Evolutionary conservation across 2,797 vertebrate species (phyloP).

Genomic region (Peromyscus eremicus): DNA sequence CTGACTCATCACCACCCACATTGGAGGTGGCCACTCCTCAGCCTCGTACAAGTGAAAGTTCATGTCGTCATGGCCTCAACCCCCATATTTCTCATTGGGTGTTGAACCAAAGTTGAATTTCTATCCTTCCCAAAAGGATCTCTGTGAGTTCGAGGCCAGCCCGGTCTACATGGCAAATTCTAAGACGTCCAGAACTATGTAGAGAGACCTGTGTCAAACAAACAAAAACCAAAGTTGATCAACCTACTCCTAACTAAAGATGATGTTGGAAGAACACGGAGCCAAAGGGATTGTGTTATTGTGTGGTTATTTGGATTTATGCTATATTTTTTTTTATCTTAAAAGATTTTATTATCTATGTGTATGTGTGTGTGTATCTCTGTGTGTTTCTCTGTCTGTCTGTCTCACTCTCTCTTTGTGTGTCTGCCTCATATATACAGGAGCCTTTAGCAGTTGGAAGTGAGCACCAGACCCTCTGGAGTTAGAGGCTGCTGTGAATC

Average conservation of each 20-base stretch:
- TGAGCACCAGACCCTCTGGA: neutral
- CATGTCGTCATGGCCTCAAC: constrained; percentile 68
- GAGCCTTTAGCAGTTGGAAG: too few relatives aligned
- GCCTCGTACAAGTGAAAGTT: constrained; percentile 69
- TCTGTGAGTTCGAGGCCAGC: constrained; percentile 16
- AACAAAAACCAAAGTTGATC: neutral
- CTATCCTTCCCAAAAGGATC: constrained; percentile 69
- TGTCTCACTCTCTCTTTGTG: neutral
- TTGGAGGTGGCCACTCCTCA: constrained; percentile 72
- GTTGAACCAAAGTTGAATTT: constrained; percentile 78
- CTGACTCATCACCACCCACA: constrained; percentile 69
- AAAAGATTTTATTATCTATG: neutral
- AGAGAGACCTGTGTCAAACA: neutral
- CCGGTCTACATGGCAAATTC: neutral
- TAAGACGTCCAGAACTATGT: too few relatives aligned
- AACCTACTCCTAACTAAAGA: constrained; percentile 7
- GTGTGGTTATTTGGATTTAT: constrained; percentile 42
- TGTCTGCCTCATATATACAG: neutral
- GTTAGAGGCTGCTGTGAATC: neutral
- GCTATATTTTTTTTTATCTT: neutral
- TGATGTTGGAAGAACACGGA: neutral
- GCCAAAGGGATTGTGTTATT: neutral
- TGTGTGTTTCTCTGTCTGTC: neutral
- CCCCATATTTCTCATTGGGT: constrained; percentile 70
- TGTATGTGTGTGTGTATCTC: fast-evolving